Evolutionary conservation across 2,113 vertebrate species (phyloP).

Genomic region (Falcunculus frontatus): DNA sequence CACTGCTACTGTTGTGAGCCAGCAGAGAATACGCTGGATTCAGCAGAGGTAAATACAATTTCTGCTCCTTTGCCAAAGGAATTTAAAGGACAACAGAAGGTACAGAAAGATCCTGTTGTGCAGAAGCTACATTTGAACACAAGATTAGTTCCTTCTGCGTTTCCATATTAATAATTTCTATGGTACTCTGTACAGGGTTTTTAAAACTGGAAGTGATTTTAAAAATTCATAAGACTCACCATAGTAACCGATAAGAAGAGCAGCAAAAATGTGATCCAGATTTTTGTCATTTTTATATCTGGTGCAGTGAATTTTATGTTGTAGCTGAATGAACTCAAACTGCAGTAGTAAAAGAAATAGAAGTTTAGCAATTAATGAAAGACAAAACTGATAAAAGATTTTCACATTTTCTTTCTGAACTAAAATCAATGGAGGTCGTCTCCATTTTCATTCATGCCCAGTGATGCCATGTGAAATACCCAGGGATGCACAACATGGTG

Average conservation of each 20-base stretch:
- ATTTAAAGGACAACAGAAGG: neutral
- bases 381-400: neutral
- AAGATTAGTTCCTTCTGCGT: neutral
- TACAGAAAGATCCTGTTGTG: neutral
- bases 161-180: neutral
- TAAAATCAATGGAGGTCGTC: neutral
- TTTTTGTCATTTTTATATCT: conserved; percentile 67
- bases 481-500: neutral
- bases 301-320: neutral
- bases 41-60: neutral
- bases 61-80: neutral
- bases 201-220: neutral
- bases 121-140: neutral
- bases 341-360: conserved; percentile 18
- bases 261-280: conserved; percentile 59
- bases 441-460: fast-evolving
- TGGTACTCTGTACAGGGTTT: neutral
- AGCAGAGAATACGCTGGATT: neutral
- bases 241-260: conserved; percentile 64
- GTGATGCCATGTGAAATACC: neutral
- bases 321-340: neutral
- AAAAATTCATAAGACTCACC: conserved; percentile 69
- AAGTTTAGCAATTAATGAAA: neutral
- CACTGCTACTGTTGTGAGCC: neutral
- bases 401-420: neutral